Evolutionary conservation across 2,888 invertebrate genomes (phyloP).

Genomic region (Spisula subtruncata): DNA sequence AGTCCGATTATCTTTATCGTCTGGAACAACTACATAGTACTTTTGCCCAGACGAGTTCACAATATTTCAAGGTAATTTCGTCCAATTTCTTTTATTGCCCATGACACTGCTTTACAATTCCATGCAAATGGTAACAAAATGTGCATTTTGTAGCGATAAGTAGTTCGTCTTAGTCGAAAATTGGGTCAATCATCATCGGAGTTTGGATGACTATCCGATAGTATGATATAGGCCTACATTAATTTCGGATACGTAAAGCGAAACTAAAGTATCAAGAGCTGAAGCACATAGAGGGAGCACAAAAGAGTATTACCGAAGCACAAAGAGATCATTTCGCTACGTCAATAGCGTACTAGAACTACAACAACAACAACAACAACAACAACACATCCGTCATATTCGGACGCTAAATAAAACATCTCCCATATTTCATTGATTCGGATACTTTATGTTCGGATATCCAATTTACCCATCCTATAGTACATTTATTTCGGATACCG

Average conservation of each 20-base stretch:
- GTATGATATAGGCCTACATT: no score
- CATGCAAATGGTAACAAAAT: not conserved
- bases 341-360: no score
- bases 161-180: not conserved
- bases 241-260: not conserved
- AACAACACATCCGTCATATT: no score
- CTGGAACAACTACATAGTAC: not conserved
- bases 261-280: no score
- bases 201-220: not conserved
- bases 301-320: no score
- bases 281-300: no score
- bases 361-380: no score
- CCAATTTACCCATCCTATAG: no score
- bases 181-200: not conserved
- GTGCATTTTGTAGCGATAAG: not conserved
- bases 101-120: not conserved
- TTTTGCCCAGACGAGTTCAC: not conserved
- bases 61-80: not conserved
- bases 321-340: no score
- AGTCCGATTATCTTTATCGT: not conserved
- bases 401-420: no score
- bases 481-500: no score
- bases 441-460: not conserved
- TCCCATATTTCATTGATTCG: not conserved
- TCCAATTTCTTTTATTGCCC: conserved; percentile 15